phyloP scores from a whole-genome alignment of 2,888 invertebrate species.

The Limnephilus rhombicus region DNA sequence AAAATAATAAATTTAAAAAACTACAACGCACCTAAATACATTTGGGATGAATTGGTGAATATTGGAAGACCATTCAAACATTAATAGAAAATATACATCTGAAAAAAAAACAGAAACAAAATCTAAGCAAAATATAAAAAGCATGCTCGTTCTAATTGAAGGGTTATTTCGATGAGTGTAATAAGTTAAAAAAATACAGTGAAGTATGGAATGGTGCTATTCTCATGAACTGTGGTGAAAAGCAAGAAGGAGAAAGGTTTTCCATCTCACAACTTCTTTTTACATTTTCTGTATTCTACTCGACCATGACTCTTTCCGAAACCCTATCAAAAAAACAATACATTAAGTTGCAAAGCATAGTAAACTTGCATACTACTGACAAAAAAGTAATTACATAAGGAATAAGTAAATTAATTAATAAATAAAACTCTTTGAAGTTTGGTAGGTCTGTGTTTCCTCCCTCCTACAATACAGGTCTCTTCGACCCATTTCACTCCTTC shows the following conservation, averaged over 20 bases:
- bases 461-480: no score
- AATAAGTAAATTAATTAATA: not conserved
- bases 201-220: not conserved
- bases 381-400: not conserved
- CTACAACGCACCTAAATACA: constrained; percentile 18
- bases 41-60: constrained; percentile 34
- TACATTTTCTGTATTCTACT: not conserved
- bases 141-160: not conserved
- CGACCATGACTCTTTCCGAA: not conserved
- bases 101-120: constrained; percentile 11
- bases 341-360: not conserved
- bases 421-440: no score
- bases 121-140: not conserved
- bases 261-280: not conserved
- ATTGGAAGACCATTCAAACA: constrained; percentile 33
- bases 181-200: not conserved
- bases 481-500: no score
- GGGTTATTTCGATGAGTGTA: not conserved
- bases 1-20: not conserved
- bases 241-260: not conserved
- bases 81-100: constrained; percentile 17
- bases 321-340: no score
- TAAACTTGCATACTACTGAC: not conserved
- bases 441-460: no score
- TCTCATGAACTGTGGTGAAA: not conserved